Percentiles rank a stretch among this genome's conserved stretches.
These are phyloP conservation scores for Aleadryas rufinucha DNA, from an alignment of 2,113 vertebrate genomes.

Conservation along the genomic window DNA sequence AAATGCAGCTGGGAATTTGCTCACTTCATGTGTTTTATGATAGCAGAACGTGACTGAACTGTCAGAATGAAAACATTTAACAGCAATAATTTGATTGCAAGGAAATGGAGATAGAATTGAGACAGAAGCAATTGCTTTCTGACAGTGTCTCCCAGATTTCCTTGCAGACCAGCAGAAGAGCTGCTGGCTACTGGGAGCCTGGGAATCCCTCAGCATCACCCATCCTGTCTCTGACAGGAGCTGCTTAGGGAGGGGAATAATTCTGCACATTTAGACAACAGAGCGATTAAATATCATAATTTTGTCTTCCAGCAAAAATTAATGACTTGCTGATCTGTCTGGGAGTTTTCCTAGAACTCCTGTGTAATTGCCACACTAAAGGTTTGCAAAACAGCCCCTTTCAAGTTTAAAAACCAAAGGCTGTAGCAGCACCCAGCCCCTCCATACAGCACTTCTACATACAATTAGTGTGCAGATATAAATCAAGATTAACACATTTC, in stretches of 20 bases:
- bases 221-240: background rate
- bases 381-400: background rate
- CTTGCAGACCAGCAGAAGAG: background rate
- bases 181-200: background rate
- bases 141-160: background rate
- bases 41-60: background rate
- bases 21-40: background rate
- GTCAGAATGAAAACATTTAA: background rate
- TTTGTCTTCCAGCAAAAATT: background rate
- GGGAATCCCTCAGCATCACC: background rate
- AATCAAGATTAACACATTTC: background rate
- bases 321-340: background rate
- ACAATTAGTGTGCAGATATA: background rate
- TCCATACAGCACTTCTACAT: accelerated
- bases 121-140: background rate
- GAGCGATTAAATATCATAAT: background rate
- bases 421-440: background rate
- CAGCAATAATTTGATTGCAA: background rate
- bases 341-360: background rate
- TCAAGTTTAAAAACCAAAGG: too few relatives aligned
- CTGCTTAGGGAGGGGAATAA: background rate
- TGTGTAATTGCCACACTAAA: background rate
- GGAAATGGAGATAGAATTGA: background rate
- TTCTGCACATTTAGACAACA: background rate
- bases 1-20: background rate